Base-by-base conservation (phyloP, 2,888 invertebrate genomes). In the Euclidia mi region DNA sequence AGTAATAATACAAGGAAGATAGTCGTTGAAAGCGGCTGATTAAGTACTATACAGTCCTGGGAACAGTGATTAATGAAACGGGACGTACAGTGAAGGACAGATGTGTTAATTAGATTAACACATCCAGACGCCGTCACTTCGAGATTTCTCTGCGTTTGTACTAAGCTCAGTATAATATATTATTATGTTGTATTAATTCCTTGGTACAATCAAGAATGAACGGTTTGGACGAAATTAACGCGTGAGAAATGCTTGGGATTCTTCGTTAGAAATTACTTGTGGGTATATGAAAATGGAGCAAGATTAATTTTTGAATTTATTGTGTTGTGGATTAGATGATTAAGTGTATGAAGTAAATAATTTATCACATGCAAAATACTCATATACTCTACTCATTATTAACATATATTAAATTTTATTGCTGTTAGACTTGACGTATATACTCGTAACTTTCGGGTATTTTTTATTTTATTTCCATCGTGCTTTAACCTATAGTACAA, bases 41-140 rank as follows among this genome's bases (percentile, higher is more conserved):
- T 75, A 75, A 75, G n/a, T n/a, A 63, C 61, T 71, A 70, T 72
- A 76, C 72, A 69, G 66, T 42, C 42, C 37, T 47, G 1, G 32
- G 18, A 49, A 34, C 76, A 77, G 81, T 87, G 88, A 89, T 88
- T 89, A 89, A 89, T 89, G 88, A 79, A 81, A 82, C 78, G 65
- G 66, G 74, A 79, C 71, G 74, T 71, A 78, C 63, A 67, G 52
- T 74, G 76, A 77, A 78, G 81, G 83, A 82, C 84, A 82, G 84
- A 81, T 81, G 85, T 81, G 88, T 85, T 88, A 88, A 88, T 88
- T 88, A 87, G 82, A 87, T 86, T 78, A 79, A 78, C 83, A 79
- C 81, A 71, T 73, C 72, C 65, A 68, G 71, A 63, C 65, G 66
- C 59, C 74, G 71, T 79, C 75, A 72, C 53, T 71, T 73, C 68